A percentile compares a stretch with the other conserved stretches of the same genome.
Evolutionary conservation across 2,797 vertebrate genomes (phyloP).

Genomic region (Myotis planiceps): DNA sequence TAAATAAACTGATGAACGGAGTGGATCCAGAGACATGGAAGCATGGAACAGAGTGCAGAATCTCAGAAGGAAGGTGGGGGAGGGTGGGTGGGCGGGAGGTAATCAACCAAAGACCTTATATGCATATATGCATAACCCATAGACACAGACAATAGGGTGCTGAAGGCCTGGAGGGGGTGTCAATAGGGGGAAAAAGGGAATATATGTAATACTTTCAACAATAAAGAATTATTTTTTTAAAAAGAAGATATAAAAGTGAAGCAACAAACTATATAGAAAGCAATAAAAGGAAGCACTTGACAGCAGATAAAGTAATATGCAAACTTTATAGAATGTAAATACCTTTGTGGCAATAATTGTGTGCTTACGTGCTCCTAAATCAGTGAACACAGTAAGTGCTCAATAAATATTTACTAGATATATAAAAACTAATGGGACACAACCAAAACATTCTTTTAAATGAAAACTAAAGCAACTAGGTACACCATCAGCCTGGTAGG

Average conservation of each 20-base stretch:
- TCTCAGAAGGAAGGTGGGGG: no score
- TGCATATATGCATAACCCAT: no score
- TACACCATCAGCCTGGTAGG: background rate
- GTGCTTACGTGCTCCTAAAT: background rate
- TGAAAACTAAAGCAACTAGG: background rate
- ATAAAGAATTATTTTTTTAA: no score
- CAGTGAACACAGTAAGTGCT: background rate
- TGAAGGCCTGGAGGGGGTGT: no score
- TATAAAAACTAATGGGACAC: background rate
- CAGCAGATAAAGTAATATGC: background rate
- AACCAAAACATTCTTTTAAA: background rate
- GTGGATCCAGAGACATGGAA: no score
- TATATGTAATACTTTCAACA: no score
- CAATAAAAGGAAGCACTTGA: background rate
- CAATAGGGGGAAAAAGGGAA: no score
- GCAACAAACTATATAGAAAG: background rate
- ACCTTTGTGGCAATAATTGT: background rate
- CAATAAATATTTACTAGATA: background rate
- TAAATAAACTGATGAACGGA: no score
- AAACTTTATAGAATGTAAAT: background rate
- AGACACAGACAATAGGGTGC: no score
- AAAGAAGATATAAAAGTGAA: background rate
- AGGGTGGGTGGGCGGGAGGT: no score
- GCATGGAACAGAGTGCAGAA: no score
- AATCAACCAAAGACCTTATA: no score